A percentile compares a stretch with the other conserved stretches of the same genome.
phyloP scores from a whole-genome alignment of 2,113 vertebrate species.

The Suricata suricatta region DNA sequence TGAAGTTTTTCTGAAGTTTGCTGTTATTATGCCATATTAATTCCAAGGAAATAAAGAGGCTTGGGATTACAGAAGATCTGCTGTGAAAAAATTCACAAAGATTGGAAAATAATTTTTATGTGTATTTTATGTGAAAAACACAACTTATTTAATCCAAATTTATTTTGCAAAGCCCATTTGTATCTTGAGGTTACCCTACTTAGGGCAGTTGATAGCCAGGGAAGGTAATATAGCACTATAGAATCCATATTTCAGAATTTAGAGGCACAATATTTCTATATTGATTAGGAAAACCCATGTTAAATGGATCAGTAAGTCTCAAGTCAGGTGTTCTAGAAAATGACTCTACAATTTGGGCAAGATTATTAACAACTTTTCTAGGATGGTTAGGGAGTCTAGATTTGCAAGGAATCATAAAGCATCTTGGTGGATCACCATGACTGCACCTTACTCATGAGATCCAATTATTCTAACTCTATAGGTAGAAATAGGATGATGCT shows the following conservation, averaged over 20 bases:
- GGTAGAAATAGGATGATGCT: not conserved
- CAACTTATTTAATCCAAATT: not conserved
- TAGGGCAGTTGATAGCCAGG: not conserved
- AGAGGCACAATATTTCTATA: not conserved
- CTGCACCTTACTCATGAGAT: not conserved
- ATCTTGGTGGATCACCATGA: not conserved
- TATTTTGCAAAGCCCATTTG: not conserved
- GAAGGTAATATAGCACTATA: not conserved
- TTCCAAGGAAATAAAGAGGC: conserved; percentile 38
- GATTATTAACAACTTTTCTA: not conserved
- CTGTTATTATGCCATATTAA: not conserved
- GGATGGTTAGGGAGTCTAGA: not conserved
- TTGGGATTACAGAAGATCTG: not conserved
- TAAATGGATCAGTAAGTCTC: conserved; percentile 18
- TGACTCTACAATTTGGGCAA: not conserved
- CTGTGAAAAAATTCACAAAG: conserved; percentile 28
- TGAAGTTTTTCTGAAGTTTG: conserved; percentile 38
- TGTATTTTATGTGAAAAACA: not conserved
- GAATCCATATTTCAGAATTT: conserved; percentile 34
- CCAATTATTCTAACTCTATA: not conserved
- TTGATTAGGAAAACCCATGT: conserved; percentile 28
- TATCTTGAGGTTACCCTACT: not conserved
- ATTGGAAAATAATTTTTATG: conserved; percentile 19
- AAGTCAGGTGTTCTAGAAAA: not conserved
- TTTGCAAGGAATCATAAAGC: not conserved